phyloP scores from a whole-genome alignment of 2,888 invertebrate species.

The Papilio protenor region DNA sequence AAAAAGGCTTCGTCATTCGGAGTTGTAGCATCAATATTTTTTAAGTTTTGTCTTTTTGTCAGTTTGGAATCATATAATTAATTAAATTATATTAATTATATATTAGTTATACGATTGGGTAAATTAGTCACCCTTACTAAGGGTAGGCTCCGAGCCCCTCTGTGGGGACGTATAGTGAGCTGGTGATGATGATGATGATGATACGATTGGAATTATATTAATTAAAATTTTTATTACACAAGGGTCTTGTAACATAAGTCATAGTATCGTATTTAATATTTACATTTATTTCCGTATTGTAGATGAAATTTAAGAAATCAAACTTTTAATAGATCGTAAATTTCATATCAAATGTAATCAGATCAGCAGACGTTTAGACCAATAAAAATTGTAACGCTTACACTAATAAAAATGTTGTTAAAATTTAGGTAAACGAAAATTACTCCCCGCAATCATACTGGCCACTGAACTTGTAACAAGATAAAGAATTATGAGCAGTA shows the following conservation, averaged over 20 bases:
- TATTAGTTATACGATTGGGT: no score
- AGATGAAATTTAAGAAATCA: conserved; percentile 23
- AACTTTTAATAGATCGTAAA: conserved; percentile 37
- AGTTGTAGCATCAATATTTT: neutral
- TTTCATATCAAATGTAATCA: conserved; percentile 36
- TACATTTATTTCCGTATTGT: conserved; percentile 22
- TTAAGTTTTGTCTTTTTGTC: conserved; percentile 17
- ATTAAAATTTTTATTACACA: neutral
- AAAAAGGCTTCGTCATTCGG: conserved; percentile 23
- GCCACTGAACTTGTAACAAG: conserved; percentile 31
- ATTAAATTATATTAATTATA: no score
- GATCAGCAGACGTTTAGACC: conserved; percentile 30
- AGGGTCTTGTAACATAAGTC: neutral
- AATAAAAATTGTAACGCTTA: conserved; percentile 33
- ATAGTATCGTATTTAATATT: neutral
- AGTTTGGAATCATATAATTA: neutral
- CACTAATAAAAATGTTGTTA: conserved; percentile 37
- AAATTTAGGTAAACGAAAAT: conserved; percentile 25
- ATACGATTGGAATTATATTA: neutral
- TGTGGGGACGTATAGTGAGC: no score
- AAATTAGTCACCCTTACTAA: no score
- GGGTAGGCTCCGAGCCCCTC: no score
- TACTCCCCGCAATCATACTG: conserved; percentile 26
- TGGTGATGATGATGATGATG: no score
- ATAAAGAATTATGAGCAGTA: conserved; percentile 17